Conservation (phyloP, 2,888 invertebrate genomes). For the Oligia latruncula region DNA sequence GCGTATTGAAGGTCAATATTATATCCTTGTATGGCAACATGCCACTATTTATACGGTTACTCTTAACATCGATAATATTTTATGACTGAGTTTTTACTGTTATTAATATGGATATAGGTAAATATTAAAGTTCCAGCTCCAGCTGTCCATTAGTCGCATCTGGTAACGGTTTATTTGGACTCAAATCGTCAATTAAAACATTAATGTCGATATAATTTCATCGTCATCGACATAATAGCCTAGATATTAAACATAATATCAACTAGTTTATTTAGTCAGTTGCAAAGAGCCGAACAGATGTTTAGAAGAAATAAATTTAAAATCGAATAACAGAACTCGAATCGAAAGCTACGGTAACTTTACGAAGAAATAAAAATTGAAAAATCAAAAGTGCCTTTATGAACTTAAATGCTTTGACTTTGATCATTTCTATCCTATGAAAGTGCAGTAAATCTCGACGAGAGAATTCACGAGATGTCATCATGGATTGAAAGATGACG, state of each 20-base stretch:
- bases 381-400: background rate
- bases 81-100: background rate
- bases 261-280: slow-evolving; percentile 4
- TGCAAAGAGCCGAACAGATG: slow-evolving; percentile 10
- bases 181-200: slow-evolving; percentile 20
- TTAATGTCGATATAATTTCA: slow-evolving; percentile 16
- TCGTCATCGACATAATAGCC: slow-evolving; percentile 3
- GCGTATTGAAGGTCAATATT: slow-evolving; percentile 7
- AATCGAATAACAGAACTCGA: background rate
- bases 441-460: slow-evolving; percentile 44
- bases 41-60: background rate
- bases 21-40: background rate
- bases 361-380: background rate
- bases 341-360: background rate
- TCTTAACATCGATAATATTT: background rate
- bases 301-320: background rate
- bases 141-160: background rate
- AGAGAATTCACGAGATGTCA: slow-evolving; percentile 42
- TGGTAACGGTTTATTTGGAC: slow-evolving; percentile 28
- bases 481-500: slow-evolving; percentile 51
- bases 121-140: background rate
- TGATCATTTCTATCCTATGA: slow-evolving; percentile 29
- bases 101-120: background rate
- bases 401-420: background rate
- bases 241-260: slow-evolving; percentile 14